Conservation (phyloP, 1,140 invertebrate genomes). For the Meloidogyne floridensis region DNA sequence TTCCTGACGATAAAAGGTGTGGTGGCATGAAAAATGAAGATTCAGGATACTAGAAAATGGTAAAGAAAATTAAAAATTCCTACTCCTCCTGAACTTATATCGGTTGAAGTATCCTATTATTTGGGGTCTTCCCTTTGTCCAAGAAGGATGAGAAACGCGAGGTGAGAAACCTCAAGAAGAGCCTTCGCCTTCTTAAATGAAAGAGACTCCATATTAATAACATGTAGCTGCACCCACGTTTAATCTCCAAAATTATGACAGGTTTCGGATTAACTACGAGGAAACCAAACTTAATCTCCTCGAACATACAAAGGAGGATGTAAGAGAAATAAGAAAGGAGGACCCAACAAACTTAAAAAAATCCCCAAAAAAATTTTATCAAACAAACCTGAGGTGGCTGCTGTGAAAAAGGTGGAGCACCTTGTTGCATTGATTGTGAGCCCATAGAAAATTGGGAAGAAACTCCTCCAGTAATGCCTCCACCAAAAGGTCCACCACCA, state of each 20-base stretch:
- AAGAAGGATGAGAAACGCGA: too few relatives aligned
- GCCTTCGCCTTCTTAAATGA: too few relatives aligned
- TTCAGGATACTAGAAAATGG: conserved; percentile 7
- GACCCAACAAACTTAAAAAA: neutral
- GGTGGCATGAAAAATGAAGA: conserved; percentile 15
- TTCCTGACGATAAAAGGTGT: neutral
- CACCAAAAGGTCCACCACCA: conserved; percentile 35
- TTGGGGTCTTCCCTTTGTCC: too few relatives aligned
- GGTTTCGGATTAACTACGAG: too few relatives aligned
- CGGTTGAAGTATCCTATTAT: too few relatives aligned
- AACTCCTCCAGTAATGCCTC: conserved; percentile 27
- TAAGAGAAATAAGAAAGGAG: neutral
- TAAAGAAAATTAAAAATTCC: neutral
- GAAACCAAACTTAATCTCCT: too few relatives aligned
- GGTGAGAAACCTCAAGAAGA: too few relatives aligned
- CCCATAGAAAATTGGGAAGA: conserved; percentile 40
- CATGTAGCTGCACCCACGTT: too few relatives aligned
- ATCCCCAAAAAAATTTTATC: conserved; percentile 14
- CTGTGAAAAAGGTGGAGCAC: conserved; percentile 43
- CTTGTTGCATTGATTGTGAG: conserved; percentile 25
- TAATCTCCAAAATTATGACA: too few relatives aligned
- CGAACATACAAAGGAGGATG: too few relatives aligned
- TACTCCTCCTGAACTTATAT: too few relatives aligned
- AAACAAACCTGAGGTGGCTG: conserved; percentile 43
- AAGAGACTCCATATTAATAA: too few relatives aligned